These are phyloP conservation scores for Phortica variegata DNA, from an alignment of 1,140 invertebrate genomes.

Conservation along the genomic window DNA sequence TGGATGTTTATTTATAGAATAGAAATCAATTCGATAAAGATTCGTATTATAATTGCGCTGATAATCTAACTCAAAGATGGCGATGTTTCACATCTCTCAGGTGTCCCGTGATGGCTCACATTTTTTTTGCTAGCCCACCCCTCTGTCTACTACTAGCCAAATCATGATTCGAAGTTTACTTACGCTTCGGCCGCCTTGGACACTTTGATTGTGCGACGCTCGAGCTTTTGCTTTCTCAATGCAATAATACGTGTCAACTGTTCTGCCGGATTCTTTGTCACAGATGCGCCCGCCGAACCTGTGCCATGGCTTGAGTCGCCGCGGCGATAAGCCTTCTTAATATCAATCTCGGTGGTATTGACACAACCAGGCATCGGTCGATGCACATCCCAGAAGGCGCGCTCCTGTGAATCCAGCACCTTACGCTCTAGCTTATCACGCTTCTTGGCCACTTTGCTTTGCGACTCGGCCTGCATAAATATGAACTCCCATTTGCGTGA, in stretches of 20 bases:
- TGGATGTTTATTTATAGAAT: not conserved
- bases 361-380: conserved; percentile 98
- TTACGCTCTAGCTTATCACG: conserved; percentile 97
- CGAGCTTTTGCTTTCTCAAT: conserved; percentile 52
- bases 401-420: conserved; percentile 97
- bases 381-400: conserved; percentile 99
- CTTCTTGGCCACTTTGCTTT: conserved; percentile 96
- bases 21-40: too few relatives aligned
- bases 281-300: conserved; percentile 47
- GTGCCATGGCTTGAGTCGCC: conserved; percentile 55
- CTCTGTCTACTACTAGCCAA: too few relatives aligned
- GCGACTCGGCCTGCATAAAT: conserved; percentile 86
- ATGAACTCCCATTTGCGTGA: conserved; percentile 99
- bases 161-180: conserved; percentile 60
- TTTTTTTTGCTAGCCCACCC: too few relatives aligned
- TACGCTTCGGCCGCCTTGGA: conserved; percentile 97
- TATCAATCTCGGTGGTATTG: conserved; percentile 98
- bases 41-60: too few relatives aligned
- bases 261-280: conserved; percentile 55
- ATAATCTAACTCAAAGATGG: too few relatives aligned
- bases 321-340: conserved; percentile 88
- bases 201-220: conserved; percentile 83
- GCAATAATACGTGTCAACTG: conserved; percentile 52
- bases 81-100: not conserved
- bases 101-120: too few relatives aligned